Conservation (phyloP, 2,113 vertebrate genomes). For the Thamnophis sirtalis region DNA sequence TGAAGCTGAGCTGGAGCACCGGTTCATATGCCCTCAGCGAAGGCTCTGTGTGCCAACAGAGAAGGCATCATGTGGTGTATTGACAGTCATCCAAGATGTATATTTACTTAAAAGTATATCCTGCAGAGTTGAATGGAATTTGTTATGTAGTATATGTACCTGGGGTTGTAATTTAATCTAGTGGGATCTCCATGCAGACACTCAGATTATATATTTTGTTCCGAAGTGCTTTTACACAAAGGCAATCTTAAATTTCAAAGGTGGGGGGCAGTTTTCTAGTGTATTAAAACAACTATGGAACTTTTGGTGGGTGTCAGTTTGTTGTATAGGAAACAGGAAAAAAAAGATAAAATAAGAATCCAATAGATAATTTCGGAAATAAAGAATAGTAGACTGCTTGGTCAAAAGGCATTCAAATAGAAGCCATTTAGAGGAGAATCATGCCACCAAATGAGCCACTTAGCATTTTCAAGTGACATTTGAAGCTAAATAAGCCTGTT, state of each 20-base stretch:
- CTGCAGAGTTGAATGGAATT: neutral
- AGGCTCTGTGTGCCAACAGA: no score
- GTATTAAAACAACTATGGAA: neutral
- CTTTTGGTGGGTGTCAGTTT: neutral
- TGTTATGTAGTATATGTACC: neutral
- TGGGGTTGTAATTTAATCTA: neutral
- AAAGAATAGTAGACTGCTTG: neutral
- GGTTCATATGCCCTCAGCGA: no score
- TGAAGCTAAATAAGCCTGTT: constrained; percentile 9
- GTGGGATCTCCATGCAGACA: neutral
- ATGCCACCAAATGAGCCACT: constrained; percentile 7
- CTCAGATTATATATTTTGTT: neutral
- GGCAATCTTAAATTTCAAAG: neutral
- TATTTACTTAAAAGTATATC: neutral
- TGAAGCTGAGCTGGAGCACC: no score
- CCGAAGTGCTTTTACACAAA: neutral
- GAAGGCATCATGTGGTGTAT: neutral
- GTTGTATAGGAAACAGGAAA: neutral
- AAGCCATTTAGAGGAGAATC: neutral
- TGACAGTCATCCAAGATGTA: neutral
- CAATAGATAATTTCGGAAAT: neutral
- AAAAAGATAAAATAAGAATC: neutral
- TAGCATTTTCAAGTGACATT: constrained; percentile 11
- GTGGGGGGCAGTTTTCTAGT: neutral
- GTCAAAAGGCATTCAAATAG: neutral